Evolutionary conservation across 2,113 vertebrate species (phyloP).

Genomic region (Sturnira hondurensis): DNA sequence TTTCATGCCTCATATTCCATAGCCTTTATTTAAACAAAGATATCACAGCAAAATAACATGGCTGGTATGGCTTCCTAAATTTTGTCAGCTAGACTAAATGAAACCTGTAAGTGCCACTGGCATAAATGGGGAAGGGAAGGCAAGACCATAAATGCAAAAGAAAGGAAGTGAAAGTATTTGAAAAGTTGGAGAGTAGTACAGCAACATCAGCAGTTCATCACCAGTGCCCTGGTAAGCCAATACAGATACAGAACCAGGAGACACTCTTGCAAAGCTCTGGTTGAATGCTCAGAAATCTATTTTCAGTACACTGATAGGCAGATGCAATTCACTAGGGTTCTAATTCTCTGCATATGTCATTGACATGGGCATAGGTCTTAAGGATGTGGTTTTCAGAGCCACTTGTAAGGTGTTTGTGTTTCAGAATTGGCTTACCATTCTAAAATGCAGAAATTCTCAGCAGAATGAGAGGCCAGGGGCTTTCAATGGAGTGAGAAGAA

Average conservation of each 20-base stretch:
- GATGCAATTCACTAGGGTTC: background rate
- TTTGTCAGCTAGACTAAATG: background rate
- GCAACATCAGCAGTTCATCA: background rate
- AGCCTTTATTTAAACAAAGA: constrained; percentile 31
- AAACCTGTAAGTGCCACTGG: background rate
- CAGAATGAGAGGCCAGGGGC: background rate
- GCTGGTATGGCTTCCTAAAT: background rate
- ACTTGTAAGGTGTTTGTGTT: background rate
- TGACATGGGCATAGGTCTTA: background rate
- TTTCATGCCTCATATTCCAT: constrained; percentile 2
- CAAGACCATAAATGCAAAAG: background rate
- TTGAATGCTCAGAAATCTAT: background rate
- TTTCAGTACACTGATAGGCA: background rate
- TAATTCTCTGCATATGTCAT: background rate
- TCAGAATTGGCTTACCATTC: background rate
- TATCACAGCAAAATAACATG: background rate
- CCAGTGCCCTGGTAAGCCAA: background rate
- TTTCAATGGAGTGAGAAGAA: background rate
- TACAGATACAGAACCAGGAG: background rate
- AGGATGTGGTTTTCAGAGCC: background rate
- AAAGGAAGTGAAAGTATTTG: background rate
- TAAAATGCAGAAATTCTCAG: background rate
- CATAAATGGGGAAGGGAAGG: background rate
- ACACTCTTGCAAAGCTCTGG: background rate
- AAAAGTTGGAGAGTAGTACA: background rate